Percentiles rank a stretch among this genome's conserved stretches.
These are phyloP conservation scores for Acrossocheilus wenchowensis DNA, from an alignment of 2,797 vertebrate species.

Conservation along the genomic window DNA sequence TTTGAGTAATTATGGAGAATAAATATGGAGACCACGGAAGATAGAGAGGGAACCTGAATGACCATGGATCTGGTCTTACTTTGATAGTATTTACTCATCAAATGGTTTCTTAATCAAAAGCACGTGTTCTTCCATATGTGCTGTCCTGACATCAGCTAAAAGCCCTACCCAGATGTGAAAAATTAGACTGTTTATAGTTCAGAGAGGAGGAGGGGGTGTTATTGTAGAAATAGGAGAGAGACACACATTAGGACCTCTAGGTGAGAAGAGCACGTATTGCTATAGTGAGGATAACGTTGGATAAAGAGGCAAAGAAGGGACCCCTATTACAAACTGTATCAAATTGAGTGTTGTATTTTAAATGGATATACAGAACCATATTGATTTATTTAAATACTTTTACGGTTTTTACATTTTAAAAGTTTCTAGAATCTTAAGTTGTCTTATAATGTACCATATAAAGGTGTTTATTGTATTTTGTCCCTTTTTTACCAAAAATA, in stretches of 20 bases:
- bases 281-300: not conserved
- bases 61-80: conserved; percentile 1
- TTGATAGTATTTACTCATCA: conserved; percentile 43
- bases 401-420: not conserved
- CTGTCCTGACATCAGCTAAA: conserved; percentile 25
- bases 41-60: not conserved
- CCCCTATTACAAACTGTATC: not conserved
- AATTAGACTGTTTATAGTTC: conserved; percentile 16
- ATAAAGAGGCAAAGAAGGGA: not conserved
- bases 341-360: not conserved
- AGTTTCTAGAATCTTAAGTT: not conserved
- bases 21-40: not conserved
- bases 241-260: not conserved
- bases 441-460: not conserved
- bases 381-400: not conserved
- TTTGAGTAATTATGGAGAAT: conserved; percentile 9
- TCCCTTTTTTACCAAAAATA: not conserved
- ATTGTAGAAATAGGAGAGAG: not conserved
- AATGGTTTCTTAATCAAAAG: conserved; percentile 51
- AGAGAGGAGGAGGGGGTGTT: conserved; percentile 6
- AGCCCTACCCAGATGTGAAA: conserved; percentile 37
- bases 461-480: not conserved
- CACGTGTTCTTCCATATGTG: conserved; percentile 45
- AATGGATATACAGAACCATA: not conserved
- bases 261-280: not conserved